Conservation (phyloP, 2,888 invertebrate species). For the Andrena hattorfiana region DNA sequence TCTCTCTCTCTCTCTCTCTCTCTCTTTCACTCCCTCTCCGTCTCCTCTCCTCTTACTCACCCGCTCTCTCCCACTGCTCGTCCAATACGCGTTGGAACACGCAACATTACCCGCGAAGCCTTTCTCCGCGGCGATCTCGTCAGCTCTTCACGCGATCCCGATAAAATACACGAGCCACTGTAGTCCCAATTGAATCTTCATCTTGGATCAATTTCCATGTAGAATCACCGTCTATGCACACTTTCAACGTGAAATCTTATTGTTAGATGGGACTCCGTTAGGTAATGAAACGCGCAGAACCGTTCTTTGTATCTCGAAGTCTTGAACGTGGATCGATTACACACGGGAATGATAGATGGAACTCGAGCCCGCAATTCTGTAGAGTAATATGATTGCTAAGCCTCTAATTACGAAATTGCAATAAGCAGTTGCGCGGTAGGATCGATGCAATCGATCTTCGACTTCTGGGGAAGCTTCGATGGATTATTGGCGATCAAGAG, state of each 20-base stretch:
- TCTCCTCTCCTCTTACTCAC: slow-evolving; percentile 21
- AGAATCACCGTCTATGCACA: neutral
- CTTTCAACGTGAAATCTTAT: neutral
- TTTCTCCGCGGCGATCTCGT: neutral
- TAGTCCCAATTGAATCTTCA: neutral
- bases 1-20: slow-evolving; percentile 23
- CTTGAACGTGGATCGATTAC: slow-evolving; percentile 54
- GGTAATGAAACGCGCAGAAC: slow-evolving; percentile 3
- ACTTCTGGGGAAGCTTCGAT: slow-evolving; percentile 24
- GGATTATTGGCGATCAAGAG: neutral
- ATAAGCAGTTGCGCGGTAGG: slow-evolving; percentile 46
- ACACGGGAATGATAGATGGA: slow-evolving; percentile 54
- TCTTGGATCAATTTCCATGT: neutral
- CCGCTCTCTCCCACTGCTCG: slow-evolving; percentile 32
- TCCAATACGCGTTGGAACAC: neutral
- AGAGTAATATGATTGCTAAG: slow-evolving; percentile 32
- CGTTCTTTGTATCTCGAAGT: slow-evolving; percentile 39
- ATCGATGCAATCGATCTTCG: slow-evolving; percentile 15
- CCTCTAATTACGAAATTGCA: slow-evolving; percentile 72
- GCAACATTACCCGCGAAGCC: slow-evolving; percentile 17
- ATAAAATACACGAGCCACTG: slow-evolving; percentile 8
- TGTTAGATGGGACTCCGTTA: neutral
- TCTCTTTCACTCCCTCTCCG: no score
- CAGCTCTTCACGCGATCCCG: neutral
- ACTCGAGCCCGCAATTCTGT: slow-evolving; percentile 65